Evolutionary conservation across 2,888 invertebrate species (phyloP), one percentile per base, ranked within the genome.

Genomic region (Acanthopleura granulata): DNA sequence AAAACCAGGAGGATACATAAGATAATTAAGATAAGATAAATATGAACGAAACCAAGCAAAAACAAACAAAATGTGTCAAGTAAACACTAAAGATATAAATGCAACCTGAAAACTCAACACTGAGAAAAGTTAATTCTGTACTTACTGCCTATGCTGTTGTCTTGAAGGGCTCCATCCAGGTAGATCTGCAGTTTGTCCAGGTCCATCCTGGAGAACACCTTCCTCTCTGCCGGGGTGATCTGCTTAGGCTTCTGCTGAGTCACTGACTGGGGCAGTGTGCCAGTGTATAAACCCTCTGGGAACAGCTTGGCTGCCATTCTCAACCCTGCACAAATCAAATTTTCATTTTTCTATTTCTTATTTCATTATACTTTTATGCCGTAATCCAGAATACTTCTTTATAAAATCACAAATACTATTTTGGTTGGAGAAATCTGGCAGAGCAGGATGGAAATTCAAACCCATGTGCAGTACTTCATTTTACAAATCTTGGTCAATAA

Each of bases 261-360:
- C 11, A 88, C 80, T n/a, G 78, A 74, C 16, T 74, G 75, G 15
- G 89, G 89, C 0, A 86, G 80, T 3, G 84, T 85, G 0, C 90
- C 90, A 11, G 89, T 87, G 22, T 90, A 78, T 15, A 91, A 82
- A 27, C 90, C 89, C 11, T 87, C 86, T 3, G 90, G 90, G 78
- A 90, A 90, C 66, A 83, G 70, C 76, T 87, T 86, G 77, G 81
- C 81, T 0, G 90, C 90, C 62, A 90, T 85, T 77, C 88, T 89
- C 82, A 91, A 80, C 30, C 90, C 90, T 90, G 77, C 0, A 81
- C 72, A 73, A 71, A 74, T 40, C 9, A 40, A 3, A 40, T 40
- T n/a, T 6, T 40, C 70, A 29, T 29, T 25, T n/a, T n/a, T n/a
- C n/a, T n/a, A n/a, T n/a, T n/a, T n/a, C n/a, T n/a, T n/a, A n/a